Evolutionary conservation across 2,888 invertebrate species (phyloP).

Genomic region (Stegana nigrithorax): DNA sequence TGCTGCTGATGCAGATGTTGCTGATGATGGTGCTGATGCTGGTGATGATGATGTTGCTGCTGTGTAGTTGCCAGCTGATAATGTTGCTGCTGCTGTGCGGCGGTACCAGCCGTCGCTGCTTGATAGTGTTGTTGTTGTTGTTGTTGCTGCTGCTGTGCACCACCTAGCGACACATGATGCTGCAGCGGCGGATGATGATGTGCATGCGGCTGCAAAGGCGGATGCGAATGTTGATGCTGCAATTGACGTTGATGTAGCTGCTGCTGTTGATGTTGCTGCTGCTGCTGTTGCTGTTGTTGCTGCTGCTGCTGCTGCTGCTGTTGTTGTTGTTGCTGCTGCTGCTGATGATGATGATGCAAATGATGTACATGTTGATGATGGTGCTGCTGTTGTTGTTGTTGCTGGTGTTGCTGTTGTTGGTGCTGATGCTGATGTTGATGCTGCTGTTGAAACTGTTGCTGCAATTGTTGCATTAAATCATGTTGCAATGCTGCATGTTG

Average conservation of each 20-base stretch:
- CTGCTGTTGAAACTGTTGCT: constrained; percentile 54
- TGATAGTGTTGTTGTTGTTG: constrained; percentile 28
- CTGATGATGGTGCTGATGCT: constrained; percentile 32
- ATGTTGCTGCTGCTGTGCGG: constrained; percentile 8
- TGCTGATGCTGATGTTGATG: constrained; percentile 30
- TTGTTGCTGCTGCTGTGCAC: constrained; percentile 46
- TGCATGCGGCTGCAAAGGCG: constrained; percentile 48
- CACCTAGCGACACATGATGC: constrained; percentile 69
- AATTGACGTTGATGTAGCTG: constrained; percentile 40
- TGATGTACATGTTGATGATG: constrained; percentile 12
- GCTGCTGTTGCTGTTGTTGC: constrained; percentile 48
- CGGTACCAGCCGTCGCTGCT: constrained; percentile 22
- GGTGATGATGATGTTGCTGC: constrained; percentile 21
- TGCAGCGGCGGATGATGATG: constrained; percentile 58
- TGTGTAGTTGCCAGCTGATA: constrained; percentile 23
- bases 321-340: constrained; percentile 31
- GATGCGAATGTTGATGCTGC: constrained; percentile 59
- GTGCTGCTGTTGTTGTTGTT: constrained; percentile 28
- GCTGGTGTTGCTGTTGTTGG: constrained; percentile 32
- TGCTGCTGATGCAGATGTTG: constrained; percentile 35
- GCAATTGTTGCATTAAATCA: constrained; percentile 45
- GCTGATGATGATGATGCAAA: constrained; percentile 18
- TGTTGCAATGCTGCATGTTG: constrained; percentile 27
- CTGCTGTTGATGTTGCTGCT: constrained; percentile 43
- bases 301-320: constrained; percentile 37